Percentiles rank a stretch among this genome's conserved stretches.
These are phyloP conservation scores for Sebastes wilsoni DNA, from an alignment of 2,797 vertebrate species.

Conservation along the genomic window DNA sequence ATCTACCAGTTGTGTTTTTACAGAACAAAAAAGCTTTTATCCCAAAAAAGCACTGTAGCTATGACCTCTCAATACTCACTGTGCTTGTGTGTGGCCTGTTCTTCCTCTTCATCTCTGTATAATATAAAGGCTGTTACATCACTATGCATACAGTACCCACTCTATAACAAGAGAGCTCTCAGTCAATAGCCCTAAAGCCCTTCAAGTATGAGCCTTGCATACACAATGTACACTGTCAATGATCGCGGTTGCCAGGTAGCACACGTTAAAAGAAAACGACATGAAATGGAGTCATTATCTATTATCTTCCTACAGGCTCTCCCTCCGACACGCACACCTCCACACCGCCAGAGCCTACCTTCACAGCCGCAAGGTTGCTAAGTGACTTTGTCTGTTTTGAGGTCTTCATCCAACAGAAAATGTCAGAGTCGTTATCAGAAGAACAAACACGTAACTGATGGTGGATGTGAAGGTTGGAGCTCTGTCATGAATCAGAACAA, in stretches of 20 bases:
- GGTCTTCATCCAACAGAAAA: conserved; percentile 55
- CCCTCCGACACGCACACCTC: conserved; percentile 24
- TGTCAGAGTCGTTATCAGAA: not conserved
- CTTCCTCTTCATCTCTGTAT: conserved; percentile 44
- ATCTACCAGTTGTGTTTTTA: not conserved
- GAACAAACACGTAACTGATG: not conserved
- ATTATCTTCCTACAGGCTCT: conserved; percentile 24
- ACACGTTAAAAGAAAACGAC: conserved; percentile 30
- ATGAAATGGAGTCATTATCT: conserved; percentile 29
- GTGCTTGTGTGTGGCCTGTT: conserved; percentile 61
- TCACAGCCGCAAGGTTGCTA: conserved; percentile 10
- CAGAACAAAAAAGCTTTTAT: conserved; percentile 36
- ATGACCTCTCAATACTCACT: conserved; percentile 40
- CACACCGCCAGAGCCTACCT: conserved; percentile 53
- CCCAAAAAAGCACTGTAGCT: not conserved
- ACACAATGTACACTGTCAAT: conserved; percentile 13
- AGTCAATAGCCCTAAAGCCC: conserved; percentile 21
- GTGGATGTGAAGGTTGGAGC: conserved; percentile 3
- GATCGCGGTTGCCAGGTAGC: conserved; percentile 60
- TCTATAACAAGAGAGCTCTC: conserved; percentile 43
- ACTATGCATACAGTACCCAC: conserved; percentile 40
- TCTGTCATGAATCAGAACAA: conserved; percentile 1
- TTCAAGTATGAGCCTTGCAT: not conserved
- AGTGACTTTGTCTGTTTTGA: conserved; percentile 36
- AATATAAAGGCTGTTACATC: conserved; percentile 45